Conservation (phyloP, 2,888 invertebrate genomes). For the Oscheius sp. region DNA sequence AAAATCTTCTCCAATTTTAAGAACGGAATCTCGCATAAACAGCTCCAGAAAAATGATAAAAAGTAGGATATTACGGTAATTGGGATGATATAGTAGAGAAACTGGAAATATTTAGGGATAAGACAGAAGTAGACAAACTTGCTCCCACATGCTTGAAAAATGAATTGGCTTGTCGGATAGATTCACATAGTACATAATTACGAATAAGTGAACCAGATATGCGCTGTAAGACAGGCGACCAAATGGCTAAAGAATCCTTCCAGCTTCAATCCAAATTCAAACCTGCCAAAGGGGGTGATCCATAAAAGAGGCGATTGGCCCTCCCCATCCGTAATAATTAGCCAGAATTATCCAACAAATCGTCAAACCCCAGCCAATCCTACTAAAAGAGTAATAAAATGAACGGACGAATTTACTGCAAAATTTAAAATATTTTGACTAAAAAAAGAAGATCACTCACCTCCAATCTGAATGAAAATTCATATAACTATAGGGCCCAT, state of each 20-base stretch:
- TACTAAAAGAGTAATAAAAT: slow-evolving; percentile 42
- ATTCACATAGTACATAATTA: slow-evolving; percentile 37
- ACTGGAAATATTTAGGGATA: background rate
- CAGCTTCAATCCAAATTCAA: too few species aligned
- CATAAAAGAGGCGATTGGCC: slow-evolving; percentile 49
- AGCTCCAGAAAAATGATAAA: slow-evolving; percentile 45
- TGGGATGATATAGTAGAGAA: background rate
- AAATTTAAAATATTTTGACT: background rate
- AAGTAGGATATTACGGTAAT: slow-evolving; percentile 6
- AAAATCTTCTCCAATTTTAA: slow-evolving; percentile 28
- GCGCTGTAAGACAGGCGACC: slow-evolving; percentile 91
- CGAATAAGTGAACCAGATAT: slow-evolving; percentile 76
- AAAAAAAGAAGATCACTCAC: background rate
- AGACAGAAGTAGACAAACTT: background rate
- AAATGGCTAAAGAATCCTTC: slow-evolving; percentile 85
- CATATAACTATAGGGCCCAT: slow-evolving; percentile 34
- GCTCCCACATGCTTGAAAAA: slow-evolving; percentile 11
- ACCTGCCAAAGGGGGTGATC: slow-evolving; percentile 73
- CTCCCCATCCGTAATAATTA: slow-evolving; percentile 72
- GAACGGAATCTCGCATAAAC: slow-evolving; percentile 35
- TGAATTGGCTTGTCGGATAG: slow-evolving; percentile 37
- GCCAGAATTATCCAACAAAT: slow-evolving; percentile 72
- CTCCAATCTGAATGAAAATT: background rate
- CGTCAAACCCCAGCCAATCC: slow-evolving; percentile 71
- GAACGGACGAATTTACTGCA: slow-evolving; percentile 32